These are phyloP conservation scores for Sminthurinus aureus DNA, from an alignment of 2,888 invertebrate genomes.

Conservation along the genomic window DNA sequence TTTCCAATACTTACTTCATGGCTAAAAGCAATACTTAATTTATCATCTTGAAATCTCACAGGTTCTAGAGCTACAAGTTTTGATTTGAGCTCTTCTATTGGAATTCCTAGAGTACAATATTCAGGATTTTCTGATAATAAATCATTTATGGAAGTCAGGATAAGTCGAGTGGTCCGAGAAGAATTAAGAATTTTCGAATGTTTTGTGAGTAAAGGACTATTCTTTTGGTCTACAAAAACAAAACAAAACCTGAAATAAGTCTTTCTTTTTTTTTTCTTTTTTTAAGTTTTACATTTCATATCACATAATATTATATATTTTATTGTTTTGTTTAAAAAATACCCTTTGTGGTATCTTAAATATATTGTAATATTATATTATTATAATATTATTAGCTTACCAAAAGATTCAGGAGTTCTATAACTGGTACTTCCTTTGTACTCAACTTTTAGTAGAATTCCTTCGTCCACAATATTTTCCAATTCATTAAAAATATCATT, in stretches of 20 bases:
- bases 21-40: slow-evolving; percentile 47
- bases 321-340: too few relatives aligned
- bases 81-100: slow-evolving; percentile 72
- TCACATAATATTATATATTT: too few relatives aligned
- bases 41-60: slow-evolving; percentile 65
- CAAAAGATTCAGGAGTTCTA: slow-evolving; percentile 75
- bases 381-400: too few relatives aligned
- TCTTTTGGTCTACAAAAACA: slow-evolving; percentile 58
- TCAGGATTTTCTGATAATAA: slow-evolving; percentile 76
- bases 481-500: slow-evolving; percentile 67
- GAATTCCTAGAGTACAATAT: slow-evolving; percentile 75
- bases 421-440: slow-evolving; percentile 88
- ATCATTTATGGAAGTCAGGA: slow-evolving; percentile 75
- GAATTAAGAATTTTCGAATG: slow-evolving; percentile 65
- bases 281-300: too few relatives aligned
- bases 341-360: too few relatives aligned
- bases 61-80: slow-evolving; percentile 73
- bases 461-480: slow-evolving; percentile 76
- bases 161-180: slow-evolving; percentile 64
- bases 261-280: too few relatives aligned
- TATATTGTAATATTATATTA: too few relatives aligned
- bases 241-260: slow-evolving; percentile 22
- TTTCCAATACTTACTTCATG: slow-evolving; percentile 47
- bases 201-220: slow-evolving; percentile 64
- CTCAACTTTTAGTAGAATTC: slow-evolving; percentile 80